Base-by-base conservation (phyloP, 2,113 vertebrate species). In the Tonatia bakeri region DNA sequence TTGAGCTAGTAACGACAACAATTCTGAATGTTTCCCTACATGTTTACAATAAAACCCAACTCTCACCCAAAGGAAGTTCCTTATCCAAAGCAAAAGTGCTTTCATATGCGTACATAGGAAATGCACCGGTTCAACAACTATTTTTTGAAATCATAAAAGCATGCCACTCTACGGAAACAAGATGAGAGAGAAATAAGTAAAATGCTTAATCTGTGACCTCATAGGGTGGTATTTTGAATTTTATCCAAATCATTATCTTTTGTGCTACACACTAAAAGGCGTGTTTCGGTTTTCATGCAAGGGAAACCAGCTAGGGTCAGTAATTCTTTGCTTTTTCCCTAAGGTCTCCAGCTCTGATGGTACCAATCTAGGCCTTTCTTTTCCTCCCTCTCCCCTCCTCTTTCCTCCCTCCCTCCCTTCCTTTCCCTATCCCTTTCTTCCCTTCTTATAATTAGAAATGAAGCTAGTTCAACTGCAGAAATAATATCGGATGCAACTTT, bases 71-170 rank as follows among this genome's bases (percentile, higher is more conserved):
- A 91, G 10, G 59, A 85, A 90, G 28, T 67, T 85, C 47, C 59
- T 92, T 33, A 22, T 26, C 61, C 38, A 59, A 82, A 81, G 87
- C 36, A 89, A 77, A 95, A 92, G 69, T 76, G 80, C 52, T 36
- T 33, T 86, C 40, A 61, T 10, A 14, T 22, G 67, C 4, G 91
- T 90, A 47, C 19, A 52, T 43, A 31, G 17, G 54, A 31, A 31
- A 31, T 31, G 45, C 28, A 69, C 65, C 64, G 64, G 2, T 7
- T 75, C 64, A 87, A 83, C 38, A 92, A 83, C 12, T 38, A 61
- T 28, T 83, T 92, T 90, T 3, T 24, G n/a, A 96, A 92, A 80
- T 96, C 61, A 76, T n/a, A 93, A 85, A 88, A 79, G 77, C 43
- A 33, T 45, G 19, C 45, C 28, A 11, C 36, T 64, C 40, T 36